Conservation (phyloP, 2,888 invertebrate genomes). For the Villa cingulata region DNA sequence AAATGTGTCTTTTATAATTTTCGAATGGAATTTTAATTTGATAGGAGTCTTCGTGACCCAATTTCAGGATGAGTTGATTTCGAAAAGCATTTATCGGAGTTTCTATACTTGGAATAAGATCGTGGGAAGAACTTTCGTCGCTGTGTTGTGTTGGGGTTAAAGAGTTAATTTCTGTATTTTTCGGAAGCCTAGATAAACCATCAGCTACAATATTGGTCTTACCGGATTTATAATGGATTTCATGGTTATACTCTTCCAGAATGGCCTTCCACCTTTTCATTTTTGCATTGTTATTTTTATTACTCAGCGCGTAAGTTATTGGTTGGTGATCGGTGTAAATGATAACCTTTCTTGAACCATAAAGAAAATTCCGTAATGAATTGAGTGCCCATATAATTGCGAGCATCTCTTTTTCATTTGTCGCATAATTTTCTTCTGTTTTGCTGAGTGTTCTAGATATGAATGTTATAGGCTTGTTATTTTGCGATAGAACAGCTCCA, state of each 20-base stretch:
- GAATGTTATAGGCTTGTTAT: constrained; percentile 5
- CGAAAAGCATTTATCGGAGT: constrained; percentile 12
- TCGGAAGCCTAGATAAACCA: constrained; percentile 1
- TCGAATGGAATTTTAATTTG: constrained; percentile 1
- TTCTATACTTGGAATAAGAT: constrained; percentile 5
- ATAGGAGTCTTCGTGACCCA: neutral
- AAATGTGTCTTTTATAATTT: neutral
- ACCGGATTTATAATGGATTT: too few relatives aligned
- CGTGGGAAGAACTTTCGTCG: constrained; percentile 5
- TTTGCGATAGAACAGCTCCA: too few relatives aligned
- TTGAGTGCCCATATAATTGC: constrained; percentile 10
- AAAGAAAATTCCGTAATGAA: constrained; percentile 8
- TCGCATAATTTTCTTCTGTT: constrained; percentile 11
- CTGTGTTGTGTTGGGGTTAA: constrained; percentile 6
- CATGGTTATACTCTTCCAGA: too few relatives aligned
- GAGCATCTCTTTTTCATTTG: constrained; percentile 11
- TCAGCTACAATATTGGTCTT: too few relatives aligned
- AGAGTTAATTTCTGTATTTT: constrained; percentile 3
- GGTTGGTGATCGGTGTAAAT: constrained; percentile 13
- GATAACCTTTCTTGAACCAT: constrained; percentile 10
- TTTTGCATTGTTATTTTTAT: constrained; percentile 10
- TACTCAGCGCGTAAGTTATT: constrained; percentile 8
- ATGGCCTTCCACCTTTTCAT: constrained; percentile 10
- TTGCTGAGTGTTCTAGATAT: constrained; percentile 10
- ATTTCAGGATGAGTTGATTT: constrained; percentile 7